Evolutionary conservation across 2,113 vertebrate species (phyloP), one percentile per base, ranked within the genome.

Genomic region (Thomomys bottae): DNA sequence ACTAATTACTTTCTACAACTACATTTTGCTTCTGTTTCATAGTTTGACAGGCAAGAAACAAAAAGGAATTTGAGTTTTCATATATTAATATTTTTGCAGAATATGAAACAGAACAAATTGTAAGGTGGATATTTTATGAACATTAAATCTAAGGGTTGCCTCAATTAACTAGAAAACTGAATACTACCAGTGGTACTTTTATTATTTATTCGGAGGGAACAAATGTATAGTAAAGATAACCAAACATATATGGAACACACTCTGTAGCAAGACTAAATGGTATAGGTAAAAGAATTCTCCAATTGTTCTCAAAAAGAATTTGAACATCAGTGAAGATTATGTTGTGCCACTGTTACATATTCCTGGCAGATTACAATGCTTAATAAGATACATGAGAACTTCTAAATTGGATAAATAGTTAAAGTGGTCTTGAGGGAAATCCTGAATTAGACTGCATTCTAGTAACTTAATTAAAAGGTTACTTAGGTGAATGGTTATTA

Each of bases 101-200:
- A 67, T 68, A 89, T 86, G 76, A 86, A 85, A 21, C 32, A 88
- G 71, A 85, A 71, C 8, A 85, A 24, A 88, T 73, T 90, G 67
- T 83, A 87, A 81, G 54, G 86, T 77, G 20, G 49, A 34, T 73
- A 6, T 83, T 93, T 91, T 84, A 95, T 89, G 78, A 90, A 59
- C 30, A 82, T 72, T 84, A 61, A 1, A 79, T 4, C 32, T 94
- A 75, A 82, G 67, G 38, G 79, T 90, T 83, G 23, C 38, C 67
- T 96, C 78, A 96, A 94, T 91, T 93, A 95, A 91, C 86, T n/a
- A n/a, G 80, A 72, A 89, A 90, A 94, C 38, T 76, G 92, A 87
- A 91, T 82, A 87, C 30, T 72, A 79, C 42, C 75, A 73, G 23
- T 32, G 93, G 92, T 57, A 81, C 73, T 90, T 24, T 80, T 93